These are phyloP conservation scores for Hirundo rustica DNA, from an alignment of 2,797 vertebrate genomes.

Conservation along the genomic window DNA sequence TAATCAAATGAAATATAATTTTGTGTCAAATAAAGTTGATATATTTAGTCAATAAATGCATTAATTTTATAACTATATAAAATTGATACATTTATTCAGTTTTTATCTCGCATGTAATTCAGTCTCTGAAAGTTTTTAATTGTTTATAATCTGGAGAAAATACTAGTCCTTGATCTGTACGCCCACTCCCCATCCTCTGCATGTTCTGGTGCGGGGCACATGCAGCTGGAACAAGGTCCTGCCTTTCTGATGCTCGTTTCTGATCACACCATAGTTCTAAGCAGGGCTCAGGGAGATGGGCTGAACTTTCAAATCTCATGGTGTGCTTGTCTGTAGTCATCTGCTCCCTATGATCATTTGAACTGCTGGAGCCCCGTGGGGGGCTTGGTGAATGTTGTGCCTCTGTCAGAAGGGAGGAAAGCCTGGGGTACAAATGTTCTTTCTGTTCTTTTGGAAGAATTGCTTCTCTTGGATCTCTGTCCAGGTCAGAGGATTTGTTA, in stretches of 20 bases:
- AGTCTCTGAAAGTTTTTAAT: not conserved
- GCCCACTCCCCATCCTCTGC: not conserved
- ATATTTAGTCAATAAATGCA: not conserved
- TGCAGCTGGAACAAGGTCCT: not conserved
- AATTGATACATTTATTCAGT: not conserved
- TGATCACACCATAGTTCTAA: not conserved
- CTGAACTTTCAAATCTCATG: not conserved
- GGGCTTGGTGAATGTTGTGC: not conserved
- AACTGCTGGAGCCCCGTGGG: fast-evolving
- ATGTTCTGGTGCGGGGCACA: not conserved
- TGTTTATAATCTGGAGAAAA: not conserved
- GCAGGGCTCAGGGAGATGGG: not conserved
- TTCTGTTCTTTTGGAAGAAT: not conserved
- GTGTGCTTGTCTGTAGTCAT: not conserved
- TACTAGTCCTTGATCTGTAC: not conserved
- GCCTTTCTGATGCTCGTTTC: not conserved
- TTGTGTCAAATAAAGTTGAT: not conserved
- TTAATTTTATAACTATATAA: not conserved
- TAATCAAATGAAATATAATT: not conserved
- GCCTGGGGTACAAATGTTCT: not conserved
- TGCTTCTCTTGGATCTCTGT: not conserved
- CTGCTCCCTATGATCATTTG: not conserved
- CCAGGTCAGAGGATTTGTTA: not conserved
- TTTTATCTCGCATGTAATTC: not conserved
- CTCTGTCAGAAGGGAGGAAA: not conserved